Conservation (phyloP, 1,140 invertebrate genomes). For the Drosophila saltans region DNA sequence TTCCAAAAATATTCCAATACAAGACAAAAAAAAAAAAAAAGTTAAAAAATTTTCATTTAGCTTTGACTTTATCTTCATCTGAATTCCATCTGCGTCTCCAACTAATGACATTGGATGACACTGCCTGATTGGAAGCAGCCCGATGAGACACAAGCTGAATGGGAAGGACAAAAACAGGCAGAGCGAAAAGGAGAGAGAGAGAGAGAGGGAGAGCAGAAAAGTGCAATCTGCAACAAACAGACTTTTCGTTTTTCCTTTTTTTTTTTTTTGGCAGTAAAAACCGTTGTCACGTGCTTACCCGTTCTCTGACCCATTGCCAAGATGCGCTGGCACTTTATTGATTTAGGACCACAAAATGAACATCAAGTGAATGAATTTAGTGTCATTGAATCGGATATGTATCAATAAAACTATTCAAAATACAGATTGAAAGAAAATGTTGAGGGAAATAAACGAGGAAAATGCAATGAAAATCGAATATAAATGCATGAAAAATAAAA, state of each 20-base stretch:
- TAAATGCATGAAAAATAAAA: neutral
- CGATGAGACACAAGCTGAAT: neutral
- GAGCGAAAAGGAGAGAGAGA: neutral
- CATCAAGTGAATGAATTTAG: constrained; percentile 13
- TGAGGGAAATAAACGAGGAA: no score
- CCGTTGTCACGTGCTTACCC: neutral
- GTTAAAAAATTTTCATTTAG: neutral
- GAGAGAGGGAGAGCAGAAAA: neutral
- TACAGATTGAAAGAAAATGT: neutral
- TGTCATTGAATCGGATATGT: neutral
- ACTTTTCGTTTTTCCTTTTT: neutral
- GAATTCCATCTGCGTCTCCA: neutral
- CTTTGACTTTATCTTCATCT: constrained; percentile 10
- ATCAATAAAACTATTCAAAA: constrained; percentile 8
- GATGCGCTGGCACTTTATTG: neutral
- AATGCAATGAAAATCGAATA: neutral
- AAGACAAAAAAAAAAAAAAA: neutral
- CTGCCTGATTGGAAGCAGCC: constrained; percentile 3
- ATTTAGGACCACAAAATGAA: constrained; percentile 11
- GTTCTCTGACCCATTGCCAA: constrained; percentile 1
- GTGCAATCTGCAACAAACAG: constrained; percentile 1
- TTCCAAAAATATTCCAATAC: neutral
- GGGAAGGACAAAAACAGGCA: no score
- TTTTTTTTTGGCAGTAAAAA: neutral
- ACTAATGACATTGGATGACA: constrained; percentile 19